Base-by-base conservation (phyloP, 2,113 vertebrate genomes). In the Phaetusa simplex region DNA sequence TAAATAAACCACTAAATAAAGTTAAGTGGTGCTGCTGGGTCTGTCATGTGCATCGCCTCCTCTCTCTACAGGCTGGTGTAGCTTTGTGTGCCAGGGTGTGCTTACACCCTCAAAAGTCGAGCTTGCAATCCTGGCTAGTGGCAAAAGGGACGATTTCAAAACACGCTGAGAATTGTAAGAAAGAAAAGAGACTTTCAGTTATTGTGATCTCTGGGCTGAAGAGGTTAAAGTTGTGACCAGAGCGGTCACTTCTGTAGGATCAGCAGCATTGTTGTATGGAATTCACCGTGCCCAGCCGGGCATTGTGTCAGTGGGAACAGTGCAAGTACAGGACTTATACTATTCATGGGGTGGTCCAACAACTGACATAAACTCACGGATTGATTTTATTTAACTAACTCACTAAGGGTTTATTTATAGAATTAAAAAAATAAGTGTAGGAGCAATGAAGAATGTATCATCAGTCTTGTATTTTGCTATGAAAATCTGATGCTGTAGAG, bases 191-290 rank as follows among this genome's bases (percentile, higher is more conserved):
- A 95, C 93, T 96, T 91, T 82, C 77, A 67, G 94, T 93, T 88
- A 67, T 82, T 85, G 91, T 96, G 95, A 93, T 89, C 91, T 76
- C 89, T 82, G 86, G 61, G 86, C 95, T 93, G 95, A 89, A 96
- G 93, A 95, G 96, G 94, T 96, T 96, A 96, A 97, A 96, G 89
- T 89, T 93, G 94, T 94, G 93, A 86, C 81, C 94, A 94, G 10
- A 29, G 86, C 73, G 40, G 95, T 93, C 93, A 67, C 96, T 96
- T 94, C 81, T 94, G 86, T 79, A 23, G 96, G 93, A 84, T 94
- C 91, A 91, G 95, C 89, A 95, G 93, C 91, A 91, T 94, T 96
- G 96, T 91, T 87, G 87, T 42, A 26, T 91, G 80, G 95, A 96
- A 96, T 96, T 94, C 95, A 87, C 77, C 53, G 2, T 93, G 93